These are phyloP conservation scores for Oligia latruncula DNA, from an alignment of 2,888 invertebrate species.

Conservation along the genomic window DNA sequence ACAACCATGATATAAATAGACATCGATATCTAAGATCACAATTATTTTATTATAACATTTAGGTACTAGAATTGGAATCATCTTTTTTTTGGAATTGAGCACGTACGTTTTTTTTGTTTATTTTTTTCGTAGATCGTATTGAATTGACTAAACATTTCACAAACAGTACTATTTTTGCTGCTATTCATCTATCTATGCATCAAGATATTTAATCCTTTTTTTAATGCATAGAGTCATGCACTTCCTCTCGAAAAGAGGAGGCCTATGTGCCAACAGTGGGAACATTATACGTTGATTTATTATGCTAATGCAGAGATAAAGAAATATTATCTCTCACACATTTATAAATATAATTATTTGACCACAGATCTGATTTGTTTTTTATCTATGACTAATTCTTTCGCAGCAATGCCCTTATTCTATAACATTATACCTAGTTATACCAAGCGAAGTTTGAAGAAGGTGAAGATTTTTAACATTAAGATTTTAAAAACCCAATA, in stretches of 20 bases:
- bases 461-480: constrained; percentile 21
- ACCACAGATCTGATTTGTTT: constrained; percentile 2
- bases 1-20: constrained; percentile 76
- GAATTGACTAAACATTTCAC: constrained; percentile 17
- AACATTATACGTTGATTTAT: neutral
- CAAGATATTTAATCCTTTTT: neutral
- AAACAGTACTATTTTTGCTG: constrained; percentile 1
- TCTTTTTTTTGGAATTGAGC: constrained; percentile 37
- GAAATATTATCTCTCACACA: neutral
- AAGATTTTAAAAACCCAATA: constrained; percentile 37
- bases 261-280: neutral
- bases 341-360: neutral
- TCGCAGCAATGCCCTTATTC: constrained; percentile 54
- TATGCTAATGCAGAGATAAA: neutral
- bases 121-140: constrained; percentile 5
- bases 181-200: neutral
- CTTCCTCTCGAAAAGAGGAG: neutral
- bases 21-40: constrained; percentile 71
- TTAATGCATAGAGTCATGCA: neutral
- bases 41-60: constrained; percentile 52
- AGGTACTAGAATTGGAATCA: constrained; percentile 22
- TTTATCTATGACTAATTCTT: constrained; percentile 51
- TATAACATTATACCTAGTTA: constrained; percentile 15
- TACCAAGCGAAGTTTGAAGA: constrained; percentile 45
- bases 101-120: constrained; percentile 3